Percentiles rank a stretch among this genome's conserved stretches.
Evolutionary conservation across 2,888 invertebrate species (phyloP).

Genomic region (Ormyrus rosae): DNA sequence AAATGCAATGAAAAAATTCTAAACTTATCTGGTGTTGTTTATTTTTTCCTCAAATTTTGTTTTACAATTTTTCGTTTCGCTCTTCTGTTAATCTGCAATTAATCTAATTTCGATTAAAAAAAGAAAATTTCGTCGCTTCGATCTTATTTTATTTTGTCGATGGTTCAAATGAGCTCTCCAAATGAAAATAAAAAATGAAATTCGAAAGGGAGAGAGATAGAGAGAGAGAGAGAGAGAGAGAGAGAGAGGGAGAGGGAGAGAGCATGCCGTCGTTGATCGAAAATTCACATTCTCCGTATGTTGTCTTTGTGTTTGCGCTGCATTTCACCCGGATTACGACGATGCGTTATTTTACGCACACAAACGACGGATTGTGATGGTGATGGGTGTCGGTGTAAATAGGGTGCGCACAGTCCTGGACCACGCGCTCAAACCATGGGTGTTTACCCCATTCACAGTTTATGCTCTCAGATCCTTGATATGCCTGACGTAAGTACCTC

Average conservation of each 20-base stretch:
- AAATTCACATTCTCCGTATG: slow-evolving; percentile 51
- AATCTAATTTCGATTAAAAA: too few relatives aligned
- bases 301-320: slow-evolving; percentile 58
- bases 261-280: slow-evolving; percentile 11
- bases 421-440: slow-evolving; percentile 94
- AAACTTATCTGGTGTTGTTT: neutral
- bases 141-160: slow-evolving; percentile 33
- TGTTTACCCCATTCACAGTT: slow-evolving; percentile 91
- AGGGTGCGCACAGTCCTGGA: slow-evolving; percentile 95
- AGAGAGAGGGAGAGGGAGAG: slow-evolving; percentile 15
- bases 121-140: slow-evolving; percentile 8
- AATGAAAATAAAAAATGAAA: neutral
- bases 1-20: neutral
- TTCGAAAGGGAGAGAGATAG: slow-evolving; percentile 9
- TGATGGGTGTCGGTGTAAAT: slow-evolving; percentile 60
- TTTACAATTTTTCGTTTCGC: neutral
- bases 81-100: neutral
- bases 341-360: slow-evolving; percentile 7
- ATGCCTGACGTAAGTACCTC: slow-evolving; percentile 90
- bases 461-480: slow-evolving; percentile 91
- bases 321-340: slow-evolving; percentile 39
- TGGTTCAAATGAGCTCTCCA: slow-evolving; percentile 14
- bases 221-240: slow-evolving; percentile 16
- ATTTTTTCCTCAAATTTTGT: slow-evolving; percentile 2
- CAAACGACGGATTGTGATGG: slow-evolving; percentile 17